A percentile compares a stretch with the other conserved stretches of the same genome.
Evolutionary conservation across 2,888 invertebrate species (phyloP).

Genomic region (Andrena chrysosceles): DNA sequence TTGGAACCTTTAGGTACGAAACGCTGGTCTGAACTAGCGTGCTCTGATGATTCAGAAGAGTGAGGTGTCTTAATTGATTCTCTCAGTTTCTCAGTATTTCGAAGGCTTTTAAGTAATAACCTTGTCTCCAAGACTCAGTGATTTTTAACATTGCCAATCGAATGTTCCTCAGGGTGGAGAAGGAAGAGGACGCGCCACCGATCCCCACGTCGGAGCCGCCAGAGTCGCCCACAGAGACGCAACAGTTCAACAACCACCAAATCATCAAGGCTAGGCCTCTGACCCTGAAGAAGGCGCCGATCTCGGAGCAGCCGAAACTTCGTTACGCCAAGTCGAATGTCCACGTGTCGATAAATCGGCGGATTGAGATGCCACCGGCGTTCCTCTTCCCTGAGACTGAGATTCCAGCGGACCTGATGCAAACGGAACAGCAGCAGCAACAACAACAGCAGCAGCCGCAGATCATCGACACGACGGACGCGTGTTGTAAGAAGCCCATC

Average conservation of each 20-base stretch:
- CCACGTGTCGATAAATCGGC: conserved; percentile 89
- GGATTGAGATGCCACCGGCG: conserved; percentile 94
- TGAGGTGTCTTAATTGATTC: no score
- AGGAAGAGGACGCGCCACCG: conserved; percentile 82
- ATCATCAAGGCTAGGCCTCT: conserved; percentile 93
- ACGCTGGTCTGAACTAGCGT: no score
- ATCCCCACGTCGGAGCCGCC: conserved; percentile 83
- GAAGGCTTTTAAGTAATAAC: background rate
- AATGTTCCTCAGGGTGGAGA: conserved; percentile 76
- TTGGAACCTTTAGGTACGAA: background rate
- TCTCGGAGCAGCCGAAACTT: conserved; percentile 92
- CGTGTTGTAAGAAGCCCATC: conserved; percentile 60
- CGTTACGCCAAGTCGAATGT: conserved; percentile 88
- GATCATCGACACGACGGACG: conserved; percentile 76
- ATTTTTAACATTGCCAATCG: background rate
- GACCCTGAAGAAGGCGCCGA: conserved; percentile 93
- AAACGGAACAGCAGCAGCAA: conserved; percentile 82
- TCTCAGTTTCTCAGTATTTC: no score
- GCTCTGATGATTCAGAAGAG: no score
- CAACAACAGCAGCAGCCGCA: conserved; percentile 77
- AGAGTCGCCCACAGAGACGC: conserved; percentile 82
- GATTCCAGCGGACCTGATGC: conserved; percentile 87
- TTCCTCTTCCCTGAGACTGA: conserved; percentile 93
- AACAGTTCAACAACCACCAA: conserved; percentile 78
- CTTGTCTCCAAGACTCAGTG: background rate